These are phyloP conservation scores for Carlito syrichta DNA, from an alignment of 2,113 vertebrate genomes.

Conservation along the genomic window DNA sequence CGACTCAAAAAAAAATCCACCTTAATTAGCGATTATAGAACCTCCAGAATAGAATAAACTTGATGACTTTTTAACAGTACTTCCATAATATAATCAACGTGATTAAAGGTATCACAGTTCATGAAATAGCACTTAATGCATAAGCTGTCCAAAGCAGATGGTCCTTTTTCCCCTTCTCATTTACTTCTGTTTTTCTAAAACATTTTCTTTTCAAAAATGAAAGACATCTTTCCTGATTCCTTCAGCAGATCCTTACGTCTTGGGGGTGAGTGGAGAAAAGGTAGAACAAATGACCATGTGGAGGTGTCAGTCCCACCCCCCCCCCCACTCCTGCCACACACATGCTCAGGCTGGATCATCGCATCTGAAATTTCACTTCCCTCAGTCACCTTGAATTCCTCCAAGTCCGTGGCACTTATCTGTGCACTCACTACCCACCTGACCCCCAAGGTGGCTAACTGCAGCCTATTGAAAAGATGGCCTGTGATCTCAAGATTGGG, in stretches of 20 bases:
- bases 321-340: background rate
- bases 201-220: background rate
- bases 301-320: background rate
- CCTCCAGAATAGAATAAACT: background rate
- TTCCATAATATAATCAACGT: slow-evolving; percentile 20
- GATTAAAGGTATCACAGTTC: slow-evolving; percentile 30
- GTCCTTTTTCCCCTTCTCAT: background rate
- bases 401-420: background rate
- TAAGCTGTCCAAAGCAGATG: slow-evolving; percentile 4
- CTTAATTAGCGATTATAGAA: background rate
- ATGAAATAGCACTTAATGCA: slow-evolving; percentile 26
- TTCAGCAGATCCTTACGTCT: background rate
- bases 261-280: background rate
- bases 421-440: background rate
- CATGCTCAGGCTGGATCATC: background rate
- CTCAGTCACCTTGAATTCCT: background rate
- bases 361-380: background rate
- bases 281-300: background rate
- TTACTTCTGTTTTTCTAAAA: slow-evolving; percentile 18
- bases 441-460: background rate
- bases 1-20: no score
- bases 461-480: background rate
- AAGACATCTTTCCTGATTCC: background rate
- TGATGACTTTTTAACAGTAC: background rate
- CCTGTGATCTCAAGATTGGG: background rate